Evolutionary conservation across 30 jellyfish, hydroid and myxozoan species (phyloP).

Genomic region (Clytia hemisphaerica): DNA sequence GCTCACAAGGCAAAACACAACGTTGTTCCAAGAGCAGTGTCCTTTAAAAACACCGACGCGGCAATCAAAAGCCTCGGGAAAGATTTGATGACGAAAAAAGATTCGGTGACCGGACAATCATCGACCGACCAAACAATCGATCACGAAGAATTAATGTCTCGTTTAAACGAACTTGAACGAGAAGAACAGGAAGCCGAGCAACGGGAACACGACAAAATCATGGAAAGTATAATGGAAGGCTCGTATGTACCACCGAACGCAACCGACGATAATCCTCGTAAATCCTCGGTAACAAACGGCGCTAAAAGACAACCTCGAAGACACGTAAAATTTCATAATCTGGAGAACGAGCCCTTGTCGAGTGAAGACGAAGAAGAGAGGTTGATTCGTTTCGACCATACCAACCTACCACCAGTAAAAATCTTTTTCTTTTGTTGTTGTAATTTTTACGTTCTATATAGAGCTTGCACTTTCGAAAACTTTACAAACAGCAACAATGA

Average conservation of each 20-base stretch:
- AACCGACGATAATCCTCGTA: too few relatives aligned
- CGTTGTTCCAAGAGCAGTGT: constrained; percentile 18
- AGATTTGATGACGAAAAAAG: background rate
- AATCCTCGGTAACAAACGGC: too few relatives aligned
- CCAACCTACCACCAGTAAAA: too few relatives aligned
- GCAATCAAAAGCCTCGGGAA: background rate
- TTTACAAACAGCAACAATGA: too few relatives aligned
- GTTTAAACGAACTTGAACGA: constrained; percentile 62
- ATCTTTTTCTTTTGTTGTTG: too few relatives aligned
- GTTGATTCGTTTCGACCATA: constrained; percentile 26
- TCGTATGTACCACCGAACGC: too few relatives aligned
- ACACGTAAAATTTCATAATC: too few relatives aligned
- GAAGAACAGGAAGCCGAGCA: constrained; percentile 49
- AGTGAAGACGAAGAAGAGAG: background rate
- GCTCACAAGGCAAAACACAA: constrained; percentile 36
- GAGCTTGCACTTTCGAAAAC: too few relatives aligned
- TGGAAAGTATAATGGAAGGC: too few relatives aligned
- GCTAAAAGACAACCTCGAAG: too few relatives aligned
- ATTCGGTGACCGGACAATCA: too few relatives aligned
- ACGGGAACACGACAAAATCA: background rate
- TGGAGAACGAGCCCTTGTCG: background rate
- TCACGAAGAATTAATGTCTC: constrained; percentile 51
- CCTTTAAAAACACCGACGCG: background rate
- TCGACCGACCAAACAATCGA: background rate
- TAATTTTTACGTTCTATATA: too few relatives aligned